Conservation (phyloP, 2,113 vertebrate genomes). For the Lepisosteus oculatus region DNA sequence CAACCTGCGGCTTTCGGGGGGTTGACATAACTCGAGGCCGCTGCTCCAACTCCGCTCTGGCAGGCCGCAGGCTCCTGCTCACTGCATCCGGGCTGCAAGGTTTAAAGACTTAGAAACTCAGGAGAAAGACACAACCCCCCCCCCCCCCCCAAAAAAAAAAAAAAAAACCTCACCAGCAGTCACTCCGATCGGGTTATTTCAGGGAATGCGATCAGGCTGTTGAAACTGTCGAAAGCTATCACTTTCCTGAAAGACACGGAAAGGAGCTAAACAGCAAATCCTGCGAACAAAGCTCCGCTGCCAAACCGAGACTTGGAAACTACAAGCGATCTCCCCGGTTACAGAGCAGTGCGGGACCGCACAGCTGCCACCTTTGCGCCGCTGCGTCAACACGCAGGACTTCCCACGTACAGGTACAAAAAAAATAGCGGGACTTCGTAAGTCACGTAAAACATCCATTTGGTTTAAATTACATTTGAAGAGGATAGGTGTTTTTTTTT, state of each 20-base stretch:
- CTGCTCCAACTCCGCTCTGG: constrained; percentile 40
- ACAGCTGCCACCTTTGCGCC: constrained; percentile 12
- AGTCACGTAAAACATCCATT: no score
- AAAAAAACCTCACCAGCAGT: no score
- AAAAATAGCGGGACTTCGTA: background rate
- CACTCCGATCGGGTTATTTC: no score
- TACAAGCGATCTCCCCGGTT: constrained; percentile 20
- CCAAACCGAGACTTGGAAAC: constrained; percentile 17
- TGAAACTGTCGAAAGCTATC: no score
- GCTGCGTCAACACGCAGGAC: constrained; percentile 16
- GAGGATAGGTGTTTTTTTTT: no score
- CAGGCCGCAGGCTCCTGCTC: constrained; percentile 41
- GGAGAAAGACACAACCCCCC: background rate
- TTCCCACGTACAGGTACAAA: constrained; percentile 4
- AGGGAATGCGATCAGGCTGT: no score
- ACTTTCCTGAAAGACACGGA: background rate
- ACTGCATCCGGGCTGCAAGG: constrained; percentile 57
- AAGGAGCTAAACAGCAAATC: background rate
- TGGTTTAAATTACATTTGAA: no score
- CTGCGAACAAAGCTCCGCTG: background rate
- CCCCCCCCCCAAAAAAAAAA: background rate
- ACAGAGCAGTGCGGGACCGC: constrained; percentile 8
- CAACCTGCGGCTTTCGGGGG: constrained; percentile 54
- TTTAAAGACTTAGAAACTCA: constrained; percentile 15
- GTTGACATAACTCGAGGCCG: constrained; percentile 62